A percentile compares a stretch with the other conserved stretches of the same genome.
These are phyloP conservation scores for Falco peregrinus DNA, from an alignment of 2,797 vertebrate genomes.

Conservation along the genomic window DNA sequence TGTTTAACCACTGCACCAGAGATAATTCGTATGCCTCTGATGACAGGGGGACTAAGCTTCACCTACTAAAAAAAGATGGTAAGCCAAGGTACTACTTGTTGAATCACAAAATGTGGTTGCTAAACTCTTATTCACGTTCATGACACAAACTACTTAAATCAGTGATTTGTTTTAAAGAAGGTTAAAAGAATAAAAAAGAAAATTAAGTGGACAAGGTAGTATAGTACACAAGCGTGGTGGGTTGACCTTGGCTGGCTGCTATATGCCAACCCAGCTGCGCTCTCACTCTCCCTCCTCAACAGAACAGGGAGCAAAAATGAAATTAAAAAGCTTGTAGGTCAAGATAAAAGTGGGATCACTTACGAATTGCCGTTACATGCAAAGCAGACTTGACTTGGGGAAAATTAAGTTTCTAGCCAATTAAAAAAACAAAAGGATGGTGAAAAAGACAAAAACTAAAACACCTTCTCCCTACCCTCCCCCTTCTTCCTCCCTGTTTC, in stretches of 20 bases:
- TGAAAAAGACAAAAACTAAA: not conserved
- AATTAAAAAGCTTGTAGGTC: not conserved
- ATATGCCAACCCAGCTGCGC: rapidly evolving
- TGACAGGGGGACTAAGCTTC: not conserved
- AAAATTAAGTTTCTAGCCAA: not conserved
- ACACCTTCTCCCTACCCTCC: not conserved
- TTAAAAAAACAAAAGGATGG: not conserved
- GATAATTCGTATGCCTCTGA: not conserved
- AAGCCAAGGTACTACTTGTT: not conserved
- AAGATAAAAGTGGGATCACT: not conserved
- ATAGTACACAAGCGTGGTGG: rapidly evolving
- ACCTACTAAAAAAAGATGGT: not conserved
- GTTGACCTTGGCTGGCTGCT: not conserved
- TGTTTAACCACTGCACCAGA: not conserved
- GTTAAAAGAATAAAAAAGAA: not conserved
- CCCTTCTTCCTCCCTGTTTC: not conserved
- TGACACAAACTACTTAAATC: not conserved
- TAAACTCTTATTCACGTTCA: not conserved
- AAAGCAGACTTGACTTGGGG: not conserved
- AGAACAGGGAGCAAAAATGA: not conserved
- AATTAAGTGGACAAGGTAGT: not conserved
- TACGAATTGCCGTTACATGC: not conserved
- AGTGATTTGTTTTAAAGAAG: not conserved
- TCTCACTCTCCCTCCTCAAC: not conserved
- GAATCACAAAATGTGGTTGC: not conserved